Base-by-base conservation (phyloP, 2,113 vertebrate genomes). In the Hirundichthys speculiger region DNA sequence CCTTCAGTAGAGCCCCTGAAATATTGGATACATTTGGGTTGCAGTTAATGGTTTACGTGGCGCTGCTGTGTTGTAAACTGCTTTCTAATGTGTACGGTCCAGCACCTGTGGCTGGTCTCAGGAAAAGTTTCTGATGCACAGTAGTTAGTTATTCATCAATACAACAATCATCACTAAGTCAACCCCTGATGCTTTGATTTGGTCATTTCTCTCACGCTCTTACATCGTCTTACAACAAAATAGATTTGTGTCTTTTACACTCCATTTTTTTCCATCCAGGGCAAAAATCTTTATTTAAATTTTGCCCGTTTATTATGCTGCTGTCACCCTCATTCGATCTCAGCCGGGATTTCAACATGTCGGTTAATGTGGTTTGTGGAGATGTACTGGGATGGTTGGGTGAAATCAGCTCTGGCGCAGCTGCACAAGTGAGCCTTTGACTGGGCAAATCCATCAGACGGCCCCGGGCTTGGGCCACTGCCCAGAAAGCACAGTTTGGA, bases 401-500 rank as follows among this genome's bases (percentile, higher is more conserved):
- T 83, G 81, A 71, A 83, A 77, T 79, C 58, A 50, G 73, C 84
- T 76, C 79, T 86, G 88, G 84, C 87, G 76, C 74, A 64, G 83
- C 68, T 73, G 80, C 83, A 90, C 90, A 91, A 91, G 86, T 66
- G 74, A 75, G 57, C 74, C 86, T 89, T 91, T 90, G 88, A 80
- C 88, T 83, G 85, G 80, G 71, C 85, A 79, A 88, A 88, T 90
- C 88, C 88, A 83, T 89, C 82, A 82, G 73, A 62, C 80, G 73
- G 72, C 73, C 62, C 75, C 39, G 11, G 48, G 72, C 75, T 86
- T 92, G 91, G 91, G 85, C 76, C 73, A 13, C 30, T 89, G 91
- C 91, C 91, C 89, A 90, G 91, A 91, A 91, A 89, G 82, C 89
- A 91, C 88, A 89, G 87, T 90, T 90, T 86, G 86, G 79, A 79